Percentiles rank a stretch among this genome's conserved stretches.
These are phyloP conservation scores for Hemibagrus wyckioides DNA, from an alignment of 2,113 vertebrate species.

Conservation along the genomic window DNA sequence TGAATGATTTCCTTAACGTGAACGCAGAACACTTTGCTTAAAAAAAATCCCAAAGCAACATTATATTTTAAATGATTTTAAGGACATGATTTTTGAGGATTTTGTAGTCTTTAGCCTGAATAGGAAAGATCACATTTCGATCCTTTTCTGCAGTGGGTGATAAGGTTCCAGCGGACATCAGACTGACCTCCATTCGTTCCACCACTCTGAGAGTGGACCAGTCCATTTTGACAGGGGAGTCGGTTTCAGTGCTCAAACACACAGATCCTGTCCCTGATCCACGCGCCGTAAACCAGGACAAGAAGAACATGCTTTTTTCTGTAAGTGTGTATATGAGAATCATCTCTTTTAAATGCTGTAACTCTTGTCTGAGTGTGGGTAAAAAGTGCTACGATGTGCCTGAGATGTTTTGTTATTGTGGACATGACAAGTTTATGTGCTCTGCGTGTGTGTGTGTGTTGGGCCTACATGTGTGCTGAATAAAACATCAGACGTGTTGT, in stretches of 20 bases:
- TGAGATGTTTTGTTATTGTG: constrained; percentile 17
- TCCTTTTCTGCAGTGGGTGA: constrained; percentile 79
- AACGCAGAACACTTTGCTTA: background rate
- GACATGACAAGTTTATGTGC: background rate
- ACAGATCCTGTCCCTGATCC: constrained; percentile 79
- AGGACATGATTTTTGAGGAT: too few species aligned
- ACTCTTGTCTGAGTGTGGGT: background rate
- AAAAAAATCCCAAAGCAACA: background rate
- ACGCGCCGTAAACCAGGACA: constrained; percentile 79
- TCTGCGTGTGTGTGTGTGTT: constrained; percentile 27
- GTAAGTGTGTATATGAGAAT: constrained; percentile 64
- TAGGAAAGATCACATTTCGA: background rate
- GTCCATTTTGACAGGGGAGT: constrained; percentile 88
- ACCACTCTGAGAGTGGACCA: constrained; percentile 91
- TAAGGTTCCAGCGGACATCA: constrained; percentile 91
- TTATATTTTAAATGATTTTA: too few species aligned
- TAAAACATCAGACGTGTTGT: constrained; percentile 55
- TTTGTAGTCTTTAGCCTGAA: too few species aligned
- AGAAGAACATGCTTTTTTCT: constrained; percentile 82
- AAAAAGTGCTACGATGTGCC: background rate
- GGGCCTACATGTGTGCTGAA: constrained; percentile 46
- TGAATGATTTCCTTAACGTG: background rate
- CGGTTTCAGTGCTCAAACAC: constrained; percentile 78
- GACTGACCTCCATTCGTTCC: constrained; percentile 85
- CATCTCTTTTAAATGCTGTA: background rate